Percentiles rank a stretch among this genome's conserved stretches.
Conservation (phyloP, 2,888 invertebrate species). For the Caenorhabditis uteleia region DNA sequence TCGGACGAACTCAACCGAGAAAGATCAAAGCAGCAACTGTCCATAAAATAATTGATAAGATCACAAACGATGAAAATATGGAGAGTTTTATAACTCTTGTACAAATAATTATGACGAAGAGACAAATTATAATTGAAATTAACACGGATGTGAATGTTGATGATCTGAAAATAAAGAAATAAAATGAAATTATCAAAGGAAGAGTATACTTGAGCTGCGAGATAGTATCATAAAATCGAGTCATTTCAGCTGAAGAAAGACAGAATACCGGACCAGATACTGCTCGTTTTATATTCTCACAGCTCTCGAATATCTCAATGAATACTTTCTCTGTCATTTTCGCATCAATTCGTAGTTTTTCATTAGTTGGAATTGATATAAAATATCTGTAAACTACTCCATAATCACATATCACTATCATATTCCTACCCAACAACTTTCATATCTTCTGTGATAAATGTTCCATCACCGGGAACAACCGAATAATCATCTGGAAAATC, state of each 20-base stretch:
- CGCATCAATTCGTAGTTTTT: constrained; percentile 32
- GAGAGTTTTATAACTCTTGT: constrained; percentile 43
- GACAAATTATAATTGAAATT: constrained; percentile 53
- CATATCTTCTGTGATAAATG: constrained; percentile 34
- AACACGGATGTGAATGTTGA: constrained; percentile 41
- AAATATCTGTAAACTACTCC: constrained; percentile 44
- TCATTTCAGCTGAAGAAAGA: constrained; percentile 40
- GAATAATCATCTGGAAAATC: constrained; percentile 47
- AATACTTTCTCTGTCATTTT: constrained; percentile 18
- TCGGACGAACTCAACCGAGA: constrained; percentile 23
- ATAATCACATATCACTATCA: too few species aligned
- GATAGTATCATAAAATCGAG: constrained; percentile 43
- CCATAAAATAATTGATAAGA: constrained; percentile 41
- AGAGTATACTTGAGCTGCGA: constrained; percentile 16
- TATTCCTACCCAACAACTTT: constrained; percentile 37
- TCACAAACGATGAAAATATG: constrained; percentile 30
- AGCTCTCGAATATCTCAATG: constrained; percentile 19
- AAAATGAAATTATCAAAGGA: background rate
- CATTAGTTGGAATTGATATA: constrained; percentile 36
- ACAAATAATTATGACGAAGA: constrained; percentile 56
- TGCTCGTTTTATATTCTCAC: background rate
- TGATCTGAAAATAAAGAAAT: constrained; percentile 14
- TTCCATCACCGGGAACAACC: constrained; percentile 40
- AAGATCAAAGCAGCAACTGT: constrained; percentile 38
- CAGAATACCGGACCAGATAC: constrained; percentile 25